Evolutionary conservation across 92 coral and sea anemone species (phyloP).

Genomic region (Parazoanthus darwini): DNA sequence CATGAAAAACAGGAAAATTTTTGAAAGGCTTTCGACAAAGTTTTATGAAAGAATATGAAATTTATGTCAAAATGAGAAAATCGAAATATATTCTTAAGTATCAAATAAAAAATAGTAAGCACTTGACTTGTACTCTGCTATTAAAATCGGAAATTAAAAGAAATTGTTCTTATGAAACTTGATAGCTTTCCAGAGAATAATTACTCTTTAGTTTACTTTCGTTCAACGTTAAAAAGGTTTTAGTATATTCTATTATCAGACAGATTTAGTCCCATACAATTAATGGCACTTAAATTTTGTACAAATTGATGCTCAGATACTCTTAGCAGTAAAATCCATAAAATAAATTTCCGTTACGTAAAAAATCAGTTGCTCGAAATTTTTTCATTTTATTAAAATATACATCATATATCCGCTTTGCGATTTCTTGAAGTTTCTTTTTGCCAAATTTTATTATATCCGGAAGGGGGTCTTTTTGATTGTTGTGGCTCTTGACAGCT

Average conservation of each 20-base stretch:
- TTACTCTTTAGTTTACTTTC: slow-evolving; percentile 14
- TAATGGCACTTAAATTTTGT: background rate
- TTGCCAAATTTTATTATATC: slow-evolving; percentile 8
- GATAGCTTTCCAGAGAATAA: background rate
- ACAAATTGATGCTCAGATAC: background rate
- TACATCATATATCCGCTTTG: background rate
- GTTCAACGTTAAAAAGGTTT: background rate
- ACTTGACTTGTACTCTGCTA: slow-evolving; percentile 3
- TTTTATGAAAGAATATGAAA: background rate
- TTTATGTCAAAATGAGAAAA: background rate
- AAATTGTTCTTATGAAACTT: background rate
- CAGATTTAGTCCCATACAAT: background rate
- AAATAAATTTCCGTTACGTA: no score
- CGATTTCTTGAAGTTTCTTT: background rate
- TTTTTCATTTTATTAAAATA: background rate
- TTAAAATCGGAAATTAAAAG: background rate
- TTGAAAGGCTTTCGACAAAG: background rate
- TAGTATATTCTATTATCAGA: background rate
- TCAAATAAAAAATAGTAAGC: background rate
- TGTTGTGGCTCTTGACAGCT: slow-evolving; percentile 34
- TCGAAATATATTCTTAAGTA: background rate
- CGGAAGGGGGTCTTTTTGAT: slow-evolving; percentile 22
- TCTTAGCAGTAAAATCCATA: background rate
- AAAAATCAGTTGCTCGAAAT: background rate
- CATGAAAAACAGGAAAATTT: background rate